Evolutionary conservation across 2,888 invertebrate genomes (phyloP), one percentile per base, ranked within the genome.

Genomic region (Andrena dorsata): DNA sequence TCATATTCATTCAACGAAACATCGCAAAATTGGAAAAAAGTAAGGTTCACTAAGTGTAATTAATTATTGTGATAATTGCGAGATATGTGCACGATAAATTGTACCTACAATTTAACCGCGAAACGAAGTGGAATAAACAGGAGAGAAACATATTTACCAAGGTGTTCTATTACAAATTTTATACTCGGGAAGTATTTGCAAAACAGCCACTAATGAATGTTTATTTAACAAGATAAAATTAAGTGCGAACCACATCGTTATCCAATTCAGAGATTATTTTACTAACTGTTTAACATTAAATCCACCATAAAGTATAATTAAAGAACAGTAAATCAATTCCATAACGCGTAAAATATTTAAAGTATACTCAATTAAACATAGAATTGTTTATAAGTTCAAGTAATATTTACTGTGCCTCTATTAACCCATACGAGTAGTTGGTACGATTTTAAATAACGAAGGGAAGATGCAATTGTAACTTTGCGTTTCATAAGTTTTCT

Each of bases 31-130:
- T 47, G 0, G 32, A 47, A 64, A 32, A 26, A n/a, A 20, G n/a
- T 6, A 6, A 28, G 6, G 28, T 26, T 6, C 58, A 10, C 58
- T 49, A 65, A 74, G 30, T 8, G 28, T 41, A 53, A 63, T 63
- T 41, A 53, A 53, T 63, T 69, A 53, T 61, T 51, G 28, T 16
- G 13, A 13, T 53, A 53, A 53, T 64, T 41, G 20, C 35, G 41
- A 16, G 20, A 4, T 23, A n/a, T n/a, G n/a, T n/a, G 53, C 20
- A 13, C 30, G 13, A 16, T 30, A 53, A 23, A 13, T 68, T 26
- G 13, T 16, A 16, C 41, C 5, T 16, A 35, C 63, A 16, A 2
- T 63, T 20, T 26, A 41, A 41, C 20, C 35, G 23, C 41, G 41
- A 23, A 41, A 41, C 20, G n/a, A 63, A 20, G 32, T 63, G 35